Evolutionary conservation across 2,888 invertebrate species (phyloP).

Genomic region (Cheiracanthium punctorium): DNA sequence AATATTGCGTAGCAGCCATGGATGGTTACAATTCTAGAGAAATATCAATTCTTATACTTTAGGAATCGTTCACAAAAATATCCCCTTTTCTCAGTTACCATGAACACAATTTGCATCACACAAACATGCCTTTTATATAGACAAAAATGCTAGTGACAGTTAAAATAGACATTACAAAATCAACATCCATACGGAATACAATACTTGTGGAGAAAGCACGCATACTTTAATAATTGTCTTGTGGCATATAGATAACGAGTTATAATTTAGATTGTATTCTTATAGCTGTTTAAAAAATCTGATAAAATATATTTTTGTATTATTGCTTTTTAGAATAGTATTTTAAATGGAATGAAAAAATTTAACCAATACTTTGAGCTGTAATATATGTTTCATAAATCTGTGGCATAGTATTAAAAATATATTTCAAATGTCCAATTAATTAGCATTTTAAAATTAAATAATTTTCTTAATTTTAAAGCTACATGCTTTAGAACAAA

Average conservation of each 20-base stretch:
- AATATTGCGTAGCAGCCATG: slow-evolving; percentile 56
- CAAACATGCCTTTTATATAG: slow-evolving; percentile 19
- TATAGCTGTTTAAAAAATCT: not conserved
- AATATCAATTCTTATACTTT: slow-evolving; percentile 45
- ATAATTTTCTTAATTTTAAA: too few species aligned
- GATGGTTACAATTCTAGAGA: slow-evolving; percentile 65
- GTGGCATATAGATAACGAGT: not conserved
- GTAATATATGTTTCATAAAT: not conserved
- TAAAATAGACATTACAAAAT: not conserved
- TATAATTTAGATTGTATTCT: not conserved
- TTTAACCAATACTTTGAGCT: not conserved
- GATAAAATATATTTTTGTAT: not conserved
- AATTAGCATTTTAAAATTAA: too few species aligned
- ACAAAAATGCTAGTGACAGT: not conserved
- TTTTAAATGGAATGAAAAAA: not conserved
- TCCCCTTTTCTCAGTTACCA: not conserved
- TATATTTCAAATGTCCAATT: too few species aligned
- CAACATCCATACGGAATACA: not conserved
- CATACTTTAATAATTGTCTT: not conserved
- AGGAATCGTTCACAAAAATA: slow-evolving; percentile 68
- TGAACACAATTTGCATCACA: slow-evolving; percentile 33
- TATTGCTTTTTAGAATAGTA: not conserved
- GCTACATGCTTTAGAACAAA: too few species aligned
- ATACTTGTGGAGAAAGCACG: not conserved
- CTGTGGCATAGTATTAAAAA: not conserved